A percentile compares a stretch with the other conserved stretches of the same genome.
phyloP scores from a whole-genome alignment of 1,140 invertebrate species.

The Hydropsyche tenuis region DNA sequence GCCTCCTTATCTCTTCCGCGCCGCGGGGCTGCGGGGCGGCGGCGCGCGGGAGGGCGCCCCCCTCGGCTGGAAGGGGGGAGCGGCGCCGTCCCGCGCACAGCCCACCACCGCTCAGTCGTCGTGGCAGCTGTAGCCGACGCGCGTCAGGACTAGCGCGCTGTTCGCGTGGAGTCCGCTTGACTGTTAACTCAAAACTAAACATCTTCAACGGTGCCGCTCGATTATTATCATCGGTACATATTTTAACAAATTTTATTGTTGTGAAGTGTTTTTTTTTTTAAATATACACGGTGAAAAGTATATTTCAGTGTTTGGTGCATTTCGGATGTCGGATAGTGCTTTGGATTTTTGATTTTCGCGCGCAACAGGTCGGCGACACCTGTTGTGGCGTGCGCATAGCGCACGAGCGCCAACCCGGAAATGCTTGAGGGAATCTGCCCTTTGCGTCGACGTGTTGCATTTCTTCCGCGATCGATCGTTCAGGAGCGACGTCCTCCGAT shows the following conservation, averaged over 20 bases:
- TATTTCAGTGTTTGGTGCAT: neutral
- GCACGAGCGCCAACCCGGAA: neutral
- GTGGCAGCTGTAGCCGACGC: slow-evolving; percentile 49
- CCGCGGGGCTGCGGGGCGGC: slow-evolving; percentile 54
- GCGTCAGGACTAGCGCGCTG: slow-evolving; percentile 56
- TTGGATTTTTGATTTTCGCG: too few species aligned
- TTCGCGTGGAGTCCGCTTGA: slow-evolving; percentile 54
- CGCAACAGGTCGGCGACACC: slow-evolving; percentile 23
- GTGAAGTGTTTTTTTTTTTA: too few species aligned
- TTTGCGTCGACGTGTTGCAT: too few species aligned
- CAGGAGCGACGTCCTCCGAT: too few species aligned
- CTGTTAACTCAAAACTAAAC: too few species aligned
- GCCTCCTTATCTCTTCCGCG: slow-evolving; percentile 49
- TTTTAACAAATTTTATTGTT: too few species aligned
- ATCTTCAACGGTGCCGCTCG: neutral
- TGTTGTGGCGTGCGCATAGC: neutral
- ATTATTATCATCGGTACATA: neutral
- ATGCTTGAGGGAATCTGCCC: neutral
- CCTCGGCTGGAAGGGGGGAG: slow-evolving; percentile 54
- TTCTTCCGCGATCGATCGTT: neutral
- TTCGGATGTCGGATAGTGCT: neutral
- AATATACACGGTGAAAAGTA: too few species aligned
- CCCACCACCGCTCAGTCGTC: slow-evolving; percentile 48
- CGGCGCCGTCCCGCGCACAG: slow-evolving; percentile 55
- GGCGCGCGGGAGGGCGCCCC: slow-evolving; percentile 54